Evolutionary conservation across 2,113 vertebrate species (phyloP), one percentile per base, ranked within the genome.

Genomic region (Sebastes fasciatus): DNA sequence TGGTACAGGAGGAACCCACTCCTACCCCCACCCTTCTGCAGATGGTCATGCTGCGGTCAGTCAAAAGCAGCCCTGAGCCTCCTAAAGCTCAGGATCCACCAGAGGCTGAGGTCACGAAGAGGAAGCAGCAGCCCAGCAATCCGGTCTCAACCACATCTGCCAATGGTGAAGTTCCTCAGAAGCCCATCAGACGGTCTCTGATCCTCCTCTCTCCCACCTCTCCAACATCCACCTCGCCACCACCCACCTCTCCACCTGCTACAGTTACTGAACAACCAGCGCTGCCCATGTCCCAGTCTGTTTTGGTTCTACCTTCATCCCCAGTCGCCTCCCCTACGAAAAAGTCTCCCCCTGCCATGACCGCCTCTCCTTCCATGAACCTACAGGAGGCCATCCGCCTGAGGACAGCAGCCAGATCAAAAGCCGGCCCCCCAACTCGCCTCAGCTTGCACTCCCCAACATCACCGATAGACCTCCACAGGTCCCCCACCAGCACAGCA

Each of bases 301-400:
- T 17, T 19, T 55, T 77, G 60, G 16, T 88, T 66, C 68, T 77
- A 66, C 66, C 87, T 72, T 79, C 52, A 40, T 52, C 88, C 42
- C 43, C 79, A 40, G 17, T 21, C 19, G 5, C 74, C n/a, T 90
- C 78, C 40, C 83, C 90, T 17, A 95, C 93, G 0, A 92, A 89
- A 1, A 96, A 96, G 86, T 92, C 94, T 58, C 88, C 96, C 45
- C 91, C 95, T 1, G 84, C 89, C 0, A 86, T 84, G 42, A 84
- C 82, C 0, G 6, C 66, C 3, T 79, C 92, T 23, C 91, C 96
- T 45, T 97, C 95, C 1, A 95, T 94, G 75, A 96, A 95, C 79
- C 95, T 98, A 23, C 97, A 96, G 1, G 96, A 97, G 0, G 96
- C 97, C 0, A 96, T 97, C 82, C 96, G 94, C 58, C 92, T 97